Evolutionary conservation across 2,888 invertebrate genomes (phyloP).

Genomic region (Hoplodrina ambigua): DNA sequence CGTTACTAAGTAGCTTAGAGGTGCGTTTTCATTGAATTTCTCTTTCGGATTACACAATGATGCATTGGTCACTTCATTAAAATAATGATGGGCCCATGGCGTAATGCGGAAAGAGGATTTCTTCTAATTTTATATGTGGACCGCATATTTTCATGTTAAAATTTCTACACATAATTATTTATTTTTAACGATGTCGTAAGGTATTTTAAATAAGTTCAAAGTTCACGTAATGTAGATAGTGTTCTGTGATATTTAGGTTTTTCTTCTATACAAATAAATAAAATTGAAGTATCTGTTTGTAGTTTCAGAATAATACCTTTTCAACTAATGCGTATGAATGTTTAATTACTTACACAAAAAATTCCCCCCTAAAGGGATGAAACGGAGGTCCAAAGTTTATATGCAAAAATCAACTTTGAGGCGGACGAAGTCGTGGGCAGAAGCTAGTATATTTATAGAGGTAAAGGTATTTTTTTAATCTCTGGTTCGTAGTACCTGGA

Average conservation of each 20-base stretch:
- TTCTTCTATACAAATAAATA: neutral
- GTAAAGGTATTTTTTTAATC: too few relatives aligned
- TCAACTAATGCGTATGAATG: too few relatives aligned
- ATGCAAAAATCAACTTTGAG: too few relatives aligned
- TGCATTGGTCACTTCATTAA: conserved; percentile 44
- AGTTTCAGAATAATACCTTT: too few relatives aligned
- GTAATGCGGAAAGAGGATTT: conserved; percentile 18
- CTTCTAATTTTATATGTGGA: conserved; percentile 18
- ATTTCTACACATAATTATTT: conserved; percentile 2
- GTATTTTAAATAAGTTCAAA: conserved; percentile 9
- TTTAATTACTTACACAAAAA: too few relatives aligned
- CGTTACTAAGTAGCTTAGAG: conserved; percentile 37
- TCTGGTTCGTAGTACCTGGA: too few relatives aligned
- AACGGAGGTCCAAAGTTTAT: too few relatives aligned
- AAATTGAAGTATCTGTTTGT: too few relatives aligned
- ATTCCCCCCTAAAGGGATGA: too few relatives aligned
- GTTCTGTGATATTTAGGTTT: neutral
- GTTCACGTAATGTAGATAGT: neutral
- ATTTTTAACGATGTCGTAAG: conserved; percentile 21
- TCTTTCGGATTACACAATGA: conserved; percentile 60
- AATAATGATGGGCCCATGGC: conserved; percentile 31
- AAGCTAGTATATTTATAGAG: too few relatives aligned
- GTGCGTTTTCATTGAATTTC: conserved; percentile 58
- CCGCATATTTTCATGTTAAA: conserved; percentile 15
- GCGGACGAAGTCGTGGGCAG: too few relatives aligned